Evolutionary conservation across 2,113 vertebrate genomes (phyloP).

Genomic region (Epinephelus moara): DNA sequence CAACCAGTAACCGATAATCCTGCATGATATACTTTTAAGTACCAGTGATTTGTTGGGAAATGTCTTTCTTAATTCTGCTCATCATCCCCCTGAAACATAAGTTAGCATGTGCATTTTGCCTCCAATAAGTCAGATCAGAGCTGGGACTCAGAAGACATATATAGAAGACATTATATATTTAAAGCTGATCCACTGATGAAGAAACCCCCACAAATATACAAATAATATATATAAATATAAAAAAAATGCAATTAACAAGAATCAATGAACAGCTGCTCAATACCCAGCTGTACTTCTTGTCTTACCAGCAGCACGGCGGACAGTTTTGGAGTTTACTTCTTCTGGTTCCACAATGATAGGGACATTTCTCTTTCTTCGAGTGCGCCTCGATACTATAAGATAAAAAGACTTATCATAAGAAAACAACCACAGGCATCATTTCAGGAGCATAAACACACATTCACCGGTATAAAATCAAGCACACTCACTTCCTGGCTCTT

Average conservation of each 20-base stretch:
- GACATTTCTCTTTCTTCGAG: slow-evolving; percentile 46
- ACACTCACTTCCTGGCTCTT: slow-evolving; percentile 56
- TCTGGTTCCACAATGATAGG: slow-evolving; percentile 23
- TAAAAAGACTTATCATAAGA: background rate
- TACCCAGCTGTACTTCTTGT: background rate
- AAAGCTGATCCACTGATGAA: too few relatives aligned
- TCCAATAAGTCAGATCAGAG: background rate
- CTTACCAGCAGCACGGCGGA: slow-evolving; percentile 38
- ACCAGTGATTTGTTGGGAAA: too few relatives aligned
- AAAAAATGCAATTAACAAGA: too few relatives aligned
- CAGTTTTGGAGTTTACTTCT: slow-evolving; percentile 27
- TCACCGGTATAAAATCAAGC: background rate
- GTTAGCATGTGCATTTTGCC: too few relatives aligned
- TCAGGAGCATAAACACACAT: background rate
- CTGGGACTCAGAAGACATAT: background rate
- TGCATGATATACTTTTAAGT: too few relatives aligned
- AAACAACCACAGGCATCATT: background rate
- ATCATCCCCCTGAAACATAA: too few relatives aligned
- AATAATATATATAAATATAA: too few relatives aligned
- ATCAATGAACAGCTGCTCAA: background rate
- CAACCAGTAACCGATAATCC: too few relatives aligned
- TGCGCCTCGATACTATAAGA: slow-evolving; percentile 60
- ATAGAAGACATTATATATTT: too few relatives aligned
- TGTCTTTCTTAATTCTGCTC: too few relatives aligned
- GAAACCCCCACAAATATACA: too few relatives aligned